Evolutionary conservation across 2,888 invertebrate genomes (phyloP).

Genomic region (Himalopsyche anomala): DNA sequence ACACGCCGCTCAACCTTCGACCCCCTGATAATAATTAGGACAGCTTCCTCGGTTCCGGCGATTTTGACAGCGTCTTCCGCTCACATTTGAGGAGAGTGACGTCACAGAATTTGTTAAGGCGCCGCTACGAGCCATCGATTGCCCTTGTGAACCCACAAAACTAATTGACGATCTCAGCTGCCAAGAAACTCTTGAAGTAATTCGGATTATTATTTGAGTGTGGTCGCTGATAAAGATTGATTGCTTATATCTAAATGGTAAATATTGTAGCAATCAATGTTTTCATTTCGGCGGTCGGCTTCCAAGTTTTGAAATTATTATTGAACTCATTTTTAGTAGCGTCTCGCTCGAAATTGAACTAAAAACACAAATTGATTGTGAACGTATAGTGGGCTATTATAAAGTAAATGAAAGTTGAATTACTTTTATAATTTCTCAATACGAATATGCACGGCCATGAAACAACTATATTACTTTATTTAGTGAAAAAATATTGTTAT

Average conservation of each 20-base stretch:
- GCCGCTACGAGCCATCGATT: slow-evolving; percentile 18
- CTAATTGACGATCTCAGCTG: slow-evolving; percentile 36
- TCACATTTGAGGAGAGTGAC: background rate
- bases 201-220: slow-evolving; percentile 3
- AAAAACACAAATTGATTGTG: too few relatives aligned
- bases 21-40: slow-evolving; percentile 39
- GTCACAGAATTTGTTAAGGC: slow-evolving; percentile 31
- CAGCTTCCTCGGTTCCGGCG: slow-evolving; percentile 29
- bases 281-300: too few relatives aligned
- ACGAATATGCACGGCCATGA: too few relatives aligned
- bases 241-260: slow-evolving; percentile 19
- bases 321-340: too few relatives aligned
- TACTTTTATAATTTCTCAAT: too few relatives aligned
- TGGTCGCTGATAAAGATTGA: slow-evolving; percentile 29
- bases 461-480: too few relatives aligned
- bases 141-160: slow-evolving; percentile 40
- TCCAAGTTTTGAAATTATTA: too few relatives aligned
- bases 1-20: slow-evolving; percentile 22
- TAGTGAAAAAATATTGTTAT: too few relatives aligned
- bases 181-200: slow-evolving; percentile 12
- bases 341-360: too few relatives aligned
- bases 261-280: background rate
- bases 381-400: too few relatives aligned
- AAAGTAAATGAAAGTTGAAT: too few relatives aligned
- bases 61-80: slow-evolving; percentile 43